Evolutionary conservation across 2,888 invertebrate genomes (phyloP), one percentile per base, ranked within the genome.

Genomic region (Furcula furcula): DNA sequence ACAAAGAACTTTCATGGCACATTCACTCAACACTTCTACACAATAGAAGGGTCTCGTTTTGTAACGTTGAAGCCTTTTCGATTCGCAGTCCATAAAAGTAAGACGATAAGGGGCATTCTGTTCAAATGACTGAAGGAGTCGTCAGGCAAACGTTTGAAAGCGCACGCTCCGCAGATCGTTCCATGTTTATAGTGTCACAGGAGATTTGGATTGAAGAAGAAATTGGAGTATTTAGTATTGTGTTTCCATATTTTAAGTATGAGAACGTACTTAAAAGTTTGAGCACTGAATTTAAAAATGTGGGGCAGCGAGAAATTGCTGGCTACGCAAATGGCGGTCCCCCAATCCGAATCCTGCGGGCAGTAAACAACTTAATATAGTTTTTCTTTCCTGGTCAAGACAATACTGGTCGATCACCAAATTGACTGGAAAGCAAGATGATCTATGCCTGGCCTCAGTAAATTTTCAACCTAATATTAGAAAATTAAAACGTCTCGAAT

Each of bases 31-130:
- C 72, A 76, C 72, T 73, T 73, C 54, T 66, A 67, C 71, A 78
- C 79, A 83, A 82, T 77, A 62, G 78, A 83, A 81, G 76, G 81
- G 78, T 79, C 78, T 70, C 76, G 75, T 81, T 81, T 75, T 76
- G 78, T 77, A 75, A 75, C 68, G 65, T 64, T 64, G 73, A 75
- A 77, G 75, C 73, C 75, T 79, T 73, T 79, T 77, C 75, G 78
- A 83, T 83, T 83, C 78, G 69, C 77, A 80, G 73, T 77, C 75
- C 70, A 81, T 82, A 81, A 83, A 82, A 81, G 76, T 80, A 76
- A 82, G 76, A 73, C 77, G 83, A 84, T 83, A 83, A 82, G 79
- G 78, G 75, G 70, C 78, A 67, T 78, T 80, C 71, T 66, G 74
- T 73, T 67, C 70, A 82, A 84, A 83, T 80, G 78, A 80, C 75